phyloP scores from a whole-genome alignment of 2,888 invertebrate species.

The Marronus borbonicus region DNA sequence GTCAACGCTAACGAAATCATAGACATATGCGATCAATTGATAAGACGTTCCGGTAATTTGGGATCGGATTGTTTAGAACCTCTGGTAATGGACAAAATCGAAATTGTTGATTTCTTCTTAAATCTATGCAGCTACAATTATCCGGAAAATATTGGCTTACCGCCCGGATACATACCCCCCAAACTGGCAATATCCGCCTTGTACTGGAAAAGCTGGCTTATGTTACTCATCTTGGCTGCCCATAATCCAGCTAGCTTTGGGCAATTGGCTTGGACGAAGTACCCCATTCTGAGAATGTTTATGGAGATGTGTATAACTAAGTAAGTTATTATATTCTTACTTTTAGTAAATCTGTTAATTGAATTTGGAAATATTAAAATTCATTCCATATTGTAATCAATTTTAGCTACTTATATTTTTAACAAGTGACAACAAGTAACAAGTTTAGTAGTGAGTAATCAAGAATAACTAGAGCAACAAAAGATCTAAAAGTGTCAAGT shows the following conservation, averaged over 20 bases:
- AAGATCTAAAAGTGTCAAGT: no score
- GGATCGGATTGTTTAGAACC: constrained; percentile 82
- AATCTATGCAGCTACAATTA: constrained; percentile 93
- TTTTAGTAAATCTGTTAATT: no score
- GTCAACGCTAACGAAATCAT: constrained; percentile 87
- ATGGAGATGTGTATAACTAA: constrained; percentile 98
- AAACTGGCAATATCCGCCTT: constrained; percentile 90
- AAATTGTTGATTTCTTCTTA: constrained; percentile 91
- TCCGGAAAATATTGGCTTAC: constrained; percentile 92
- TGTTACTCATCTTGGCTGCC: constrained; percentile 89
- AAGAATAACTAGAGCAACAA: no score
- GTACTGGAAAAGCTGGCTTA: constrained; percentile 96
- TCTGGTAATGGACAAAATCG: constrained; percentile 83
- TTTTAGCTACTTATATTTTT: no score
- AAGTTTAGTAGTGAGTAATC: no score
- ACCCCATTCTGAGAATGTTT: constrained; percentile 90
- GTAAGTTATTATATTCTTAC: constrained; percentile 69
- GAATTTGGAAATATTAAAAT: no score
- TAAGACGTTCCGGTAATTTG: constrained; percentile 87
- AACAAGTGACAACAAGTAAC: no score
- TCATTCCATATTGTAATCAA: no score
- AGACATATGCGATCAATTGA: constrained; percentile 88
- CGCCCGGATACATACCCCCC: constrained; percentile 86
- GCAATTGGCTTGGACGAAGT: constrained; percentile 88
- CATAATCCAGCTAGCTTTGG: constrained; percentile 94